These are phyloP conservation scores for Iguana delicatissima DNA, from an alignment of 2,797 vertebrate species.

Conservation along the genomic window DNA sequence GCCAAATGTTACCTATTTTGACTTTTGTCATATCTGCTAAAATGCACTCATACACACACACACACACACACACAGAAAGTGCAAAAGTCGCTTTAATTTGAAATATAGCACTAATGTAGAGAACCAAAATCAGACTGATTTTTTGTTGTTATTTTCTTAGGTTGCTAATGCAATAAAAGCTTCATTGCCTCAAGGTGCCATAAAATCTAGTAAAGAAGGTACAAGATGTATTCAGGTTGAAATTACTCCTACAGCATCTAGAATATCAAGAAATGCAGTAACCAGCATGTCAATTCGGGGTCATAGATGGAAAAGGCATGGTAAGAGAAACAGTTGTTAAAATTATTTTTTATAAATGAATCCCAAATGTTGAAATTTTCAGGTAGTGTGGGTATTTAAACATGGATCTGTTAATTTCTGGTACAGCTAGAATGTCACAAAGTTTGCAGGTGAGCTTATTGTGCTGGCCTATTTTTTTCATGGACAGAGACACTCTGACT, in stretches of 20 bases:
- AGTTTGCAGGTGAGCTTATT: not conserved
- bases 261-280: constrained; percentile 98
- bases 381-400: not conserved
- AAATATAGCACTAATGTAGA: constrained; percentile 44
- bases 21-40: not conserved
- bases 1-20: not conserved
- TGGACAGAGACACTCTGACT: not conserved
- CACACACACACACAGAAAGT: not conserved
- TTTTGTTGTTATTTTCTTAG: constrained; percentile 74
- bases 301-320: constrained; percentile 98
- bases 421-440: not conserved
- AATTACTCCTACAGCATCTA: constrained; percentile 95
- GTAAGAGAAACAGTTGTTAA: constrained; percentile 80
- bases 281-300: constrained; percentile 98
- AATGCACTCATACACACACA: not conserved
- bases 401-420: not conserved
- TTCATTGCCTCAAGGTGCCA: constrained; percentile 88
- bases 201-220: constrained; percentile 94
- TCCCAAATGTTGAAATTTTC: not conserved
- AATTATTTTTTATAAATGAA: not conserved
- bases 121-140: constrained; percentile 64
- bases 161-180: constrained; percentile 98
- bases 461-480: not conserved
- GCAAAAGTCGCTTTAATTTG: constrained; percentile 30
- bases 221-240: constrained; percentile 96